Conservation (phyloP, 2,797 vertebrate species). For the Sylvia borin region DNA sequence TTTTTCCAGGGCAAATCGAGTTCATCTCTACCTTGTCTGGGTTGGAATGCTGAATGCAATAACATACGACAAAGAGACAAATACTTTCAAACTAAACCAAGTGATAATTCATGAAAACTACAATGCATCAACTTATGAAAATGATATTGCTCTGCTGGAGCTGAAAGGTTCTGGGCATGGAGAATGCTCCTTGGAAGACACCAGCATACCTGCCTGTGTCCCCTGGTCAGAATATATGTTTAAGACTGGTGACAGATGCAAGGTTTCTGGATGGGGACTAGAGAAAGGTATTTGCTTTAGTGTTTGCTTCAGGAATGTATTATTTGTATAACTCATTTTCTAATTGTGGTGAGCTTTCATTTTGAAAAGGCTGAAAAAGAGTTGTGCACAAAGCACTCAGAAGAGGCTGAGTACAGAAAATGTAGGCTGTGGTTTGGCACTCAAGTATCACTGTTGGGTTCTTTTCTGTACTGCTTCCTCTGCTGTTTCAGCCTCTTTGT, state of each 20-base stretch:
- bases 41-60: slow-evolving; percentile 79
- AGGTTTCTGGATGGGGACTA: slow-evolving; percentile 91
- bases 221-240: slow-evolving; percentile 89
- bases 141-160: slow-evolving; percentile 92
- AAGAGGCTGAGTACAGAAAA: not conserved
- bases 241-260: slow-evolving; percentile 80
- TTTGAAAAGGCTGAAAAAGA: not conserved
- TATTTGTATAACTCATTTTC: not conserved
- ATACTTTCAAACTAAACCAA: slow-evolving; percentile 65
- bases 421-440: not conserved
- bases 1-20: slow-evolving; percentile 74
- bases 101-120: slow-evolving; percentile 85
- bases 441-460: not conserved
- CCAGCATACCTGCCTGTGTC: slow-evolving; percentile 80
- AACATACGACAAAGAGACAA: not conserved
- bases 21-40: slow-evolving; percentile 79
- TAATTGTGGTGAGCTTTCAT: not conserved
- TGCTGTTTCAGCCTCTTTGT: not conserved
- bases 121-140: slow-evolving; percentile 79
- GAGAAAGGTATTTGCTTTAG: slow-evolving; percentile 76
- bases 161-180: slow-evolving; percentile 48
- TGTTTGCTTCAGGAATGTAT: not conserved
- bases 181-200: slow-evolving; percentile 49
- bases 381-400: not conserved
- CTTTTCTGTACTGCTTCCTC: not conserved